Percentiles rank a stretch among this genome's conserved stretches.
These are phyloP conservation scores for Cyanoderma ruficeps DNA, from an alignment of 2,113 vertebrate species.

Conservation along the genomic window DNA sequence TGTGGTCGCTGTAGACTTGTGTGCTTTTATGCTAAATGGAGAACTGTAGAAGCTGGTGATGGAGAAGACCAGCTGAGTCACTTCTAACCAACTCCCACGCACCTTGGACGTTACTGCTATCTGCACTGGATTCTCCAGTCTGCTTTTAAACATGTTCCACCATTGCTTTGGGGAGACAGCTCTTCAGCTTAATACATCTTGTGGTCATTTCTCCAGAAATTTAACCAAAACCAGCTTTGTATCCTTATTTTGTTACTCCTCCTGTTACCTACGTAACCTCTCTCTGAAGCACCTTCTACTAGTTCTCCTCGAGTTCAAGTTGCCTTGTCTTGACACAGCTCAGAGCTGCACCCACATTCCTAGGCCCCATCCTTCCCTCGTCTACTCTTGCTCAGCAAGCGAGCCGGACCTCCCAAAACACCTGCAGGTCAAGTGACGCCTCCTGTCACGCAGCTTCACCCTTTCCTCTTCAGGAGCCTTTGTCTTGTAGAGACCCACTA, in stretches of 20 bases:
- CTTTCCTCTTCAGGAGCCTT: neutral
- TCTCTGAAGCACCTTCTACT: conserved; percentile 62
- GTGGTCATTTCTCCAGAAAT: conserved; percentile 27
- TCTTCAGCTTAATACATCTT: conserved; percentile 34
- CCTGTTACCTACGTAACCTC: conserved; percentile 15
- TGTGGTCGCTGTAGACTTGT: conserved; percentile 20
- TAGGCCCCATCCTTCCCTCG: neutral
- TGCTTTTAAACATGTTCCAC: conserved; percentile 7
- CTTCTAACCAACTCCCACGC: neutral
- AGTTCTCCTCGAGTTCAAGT: conserved; percentile 42
- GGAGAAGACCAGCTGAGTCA: conserved; percentile 46
- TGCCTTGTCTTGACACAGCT: conserved; percentile 45
- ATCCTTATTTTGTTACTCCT: conserved; percentile 57
- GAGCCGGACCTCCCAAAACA: neutral
- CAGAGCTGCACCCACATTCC: conserved; percentile 44
- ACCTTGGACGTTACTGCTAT: conserved; percentile 2
- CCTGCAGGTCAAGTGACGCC: conserved; percentile 19
- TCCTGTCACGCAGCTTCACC: neutral
- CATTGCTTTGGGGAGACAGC: conserved; percentile 7
- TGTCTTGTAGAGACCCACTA: neutral
- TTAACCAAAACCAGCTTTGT: conserved; percentile 53
- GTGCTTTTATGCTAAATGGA: conserved; percentile 35
- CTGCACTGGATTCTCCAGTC: conserved; percentile 48
- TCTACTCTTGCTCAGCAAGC: conserved; percentile 13
- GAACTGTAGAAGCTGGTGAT: conserved; percentile 57